Percentiles rank a stretch among this genome's conserved stretches.
phyloP scores from a whole-genome alignment of 2,888 invertebrate species.

The Amphipoea lucens region DNA sequence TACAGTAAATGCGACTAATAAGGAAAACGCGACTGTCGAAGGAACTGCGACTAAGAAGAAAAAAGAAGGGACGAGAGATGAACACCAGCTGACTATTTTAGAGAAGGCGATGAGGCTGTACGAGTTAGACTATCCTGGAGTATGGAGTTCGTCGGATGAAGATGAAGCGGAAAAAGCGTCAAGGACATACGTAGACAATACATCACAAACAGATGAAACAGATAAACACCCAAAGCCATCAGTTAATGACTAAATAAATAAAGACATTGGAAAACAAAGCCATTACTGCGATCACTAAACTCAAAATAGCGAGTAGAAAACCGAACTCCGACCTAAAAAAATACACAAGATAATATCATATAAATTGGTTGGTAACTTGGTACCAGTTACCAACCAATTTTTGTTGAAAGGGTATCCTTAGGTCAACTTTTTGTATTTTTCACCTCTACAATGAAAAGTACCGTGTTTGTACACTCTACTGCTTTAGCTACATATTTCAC shows the following conservation, averaged over 20 bases:
- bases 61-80: neutral
- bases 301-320: neutral
- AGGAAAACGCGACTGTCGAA: neutral
- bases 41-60: neutral
- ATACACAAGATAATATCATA: neutral
- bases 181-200: constrained; percentile 10
- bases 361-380: neutral
- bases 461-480: neutral
- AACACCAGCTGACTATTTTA: constrained; percentile 34
- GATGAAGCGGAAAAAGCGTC: constrained; percentile 24
- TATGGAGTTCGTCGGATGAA: constrained; percentile 46
- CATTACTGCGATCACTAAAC: neutral
- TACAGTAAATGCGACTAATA: neutral
- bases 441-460: neutral
- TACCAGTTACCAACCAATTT: neutral
- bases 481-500: neutral
- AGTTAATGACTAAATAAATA: neutral
- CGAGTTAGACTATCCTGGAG: constrained; percentile 40
- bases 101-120: constrained; percentile 41
- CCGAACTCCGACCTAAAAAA: neutral
- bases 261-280: neutral
- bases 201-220: constrained; percentile 36
- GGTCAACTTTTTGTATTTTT: neutral
- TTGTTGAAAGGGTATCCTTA: neutral
- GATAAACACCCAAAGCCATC: constrained; percentile 26